Conservation (phyloP, 1,140 invertebrate genomes). For the Trissolcus basalis region DNA sequence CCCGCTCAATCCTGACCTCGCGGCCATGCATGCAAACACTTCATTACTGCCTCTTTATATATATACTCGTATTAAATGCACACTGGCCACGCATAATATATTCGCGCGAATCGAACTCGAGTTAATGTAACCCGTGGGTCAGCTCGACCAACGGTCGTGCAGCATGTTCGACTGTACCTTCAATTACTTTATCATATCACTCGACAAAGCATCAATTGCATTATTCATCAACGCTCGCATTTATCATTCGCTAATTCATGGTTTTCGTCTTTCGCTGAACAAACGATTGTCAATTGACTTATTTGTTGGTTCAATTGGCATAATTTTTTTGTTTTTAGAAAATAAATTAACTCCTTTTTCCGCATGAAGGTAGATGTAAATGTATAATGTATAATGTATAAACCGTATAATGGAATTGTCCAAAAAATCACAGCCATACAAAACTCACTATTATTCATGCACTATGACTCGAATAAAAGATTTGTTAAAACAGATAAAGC, state of each 20-base stretch:
- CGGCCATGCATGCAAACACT: slow-evolving; percentile 71
- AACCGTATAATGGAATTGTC: too few species aligned
- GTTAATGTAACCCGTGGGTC: slow-evolving; percentile 55
- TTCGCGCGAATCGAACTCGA: slow-evolving; percentile 42
- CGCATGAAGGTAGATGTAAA: too few species aligned
- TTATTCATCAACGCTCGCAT: slow-evolving; percentile 36
- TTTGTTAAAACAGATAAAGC: too few species aligned
- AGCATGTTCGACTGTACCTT: slow-evolving; percentile 19
- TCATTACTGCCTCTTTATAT: slow-evolving; percentile 72
- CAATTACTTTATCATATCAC: slow-evolving; percentile 51
- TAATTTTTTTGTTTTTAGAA: background rate
- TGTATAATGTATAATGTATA: too few species aligned
- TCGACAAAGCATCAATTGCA: slow-evolving; percentile 47
- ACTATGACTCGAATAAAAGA: too few species aligned
- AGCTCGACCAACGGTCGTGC: slow-evolving; percentile 16
- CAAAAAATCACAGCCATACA: too few species aligned
- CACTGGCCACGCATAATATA: slow-evolving; percentile 62
- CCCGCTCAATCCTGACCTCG: slow-evolving; percentile 73
- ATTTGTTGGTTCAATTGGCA: background rate
- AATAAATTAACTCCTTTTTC: background rate
- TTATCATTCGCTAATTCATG: slow-evolving; percentile 44
- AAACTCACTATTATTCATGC: too few species aligned
- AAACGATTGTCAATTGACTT: slow-evolving; percentile 24
- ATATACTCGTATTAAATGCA: slow-evolving; percentile 58
- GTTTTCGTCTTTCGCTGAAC: slow-evolving; percentile 26